These are phyloP conservation scores for Tipula helvola DNA, from an alignment of 2,888 invertebrate species.

Conservation along the genomic window DNA sequence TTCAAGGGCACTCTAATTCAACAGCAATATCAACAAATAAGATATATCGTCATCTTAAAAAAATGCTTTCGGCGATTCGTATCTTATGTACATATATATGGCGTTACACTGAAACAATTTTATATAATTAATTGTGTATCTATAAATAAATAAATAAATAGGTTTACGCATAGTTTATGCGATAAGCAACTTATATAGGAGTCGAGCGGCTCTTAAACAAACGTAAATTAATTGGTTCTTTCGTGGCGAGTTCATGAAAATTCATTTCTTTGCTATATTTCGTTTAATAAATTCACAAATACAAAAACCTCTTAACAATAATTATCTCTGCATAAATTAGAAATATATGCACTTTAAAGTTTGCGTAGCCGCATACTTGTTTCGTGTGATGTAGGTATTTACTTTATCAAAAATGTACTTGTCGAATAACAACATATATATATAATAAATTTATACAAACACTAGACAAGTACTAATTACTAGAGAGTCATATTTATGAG, in stretches of 20 bases:
- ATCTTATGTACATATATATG: not conserved
- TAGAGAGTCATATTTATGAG: not conserved
- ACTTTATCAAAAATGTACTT: not conserved
- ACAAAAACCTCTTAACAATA: not conserved
- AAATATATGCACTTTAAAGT: not conserved
- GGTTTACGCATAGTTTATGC: not conserved
- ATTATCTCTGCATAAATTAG: not conserved
- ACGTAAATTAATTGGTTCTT: not conserved
- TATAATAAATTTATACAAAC: not conserved
- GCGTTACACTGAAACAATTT: not conserved
- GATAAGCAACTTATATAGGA: not conserved
- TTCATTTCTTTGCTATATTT: not conserved
- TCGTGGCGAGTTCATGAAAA: not conserved
- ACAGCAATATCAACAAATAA: constrained; percentile 4
- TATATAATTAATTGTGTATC: not conserved
- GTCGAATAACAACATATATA: not conserved
- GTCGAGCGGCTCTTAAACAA: not conserved
- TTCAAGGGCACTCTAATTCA: constrained; percentile 4
- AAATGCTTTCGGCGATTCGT: not conserved
- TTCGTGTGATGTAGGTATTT: not conserved
- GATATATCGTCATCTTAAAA: not conserved
- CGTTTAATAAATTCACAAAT: not conserved
- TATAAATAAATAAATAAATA: not conserved
- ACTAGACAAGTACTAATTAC: not conserved
- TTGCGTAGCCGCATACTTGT: not conserved